Conservation (phyloP, 1,140 invertebrate species). For the Oryctes rhinoceros region DNA sequence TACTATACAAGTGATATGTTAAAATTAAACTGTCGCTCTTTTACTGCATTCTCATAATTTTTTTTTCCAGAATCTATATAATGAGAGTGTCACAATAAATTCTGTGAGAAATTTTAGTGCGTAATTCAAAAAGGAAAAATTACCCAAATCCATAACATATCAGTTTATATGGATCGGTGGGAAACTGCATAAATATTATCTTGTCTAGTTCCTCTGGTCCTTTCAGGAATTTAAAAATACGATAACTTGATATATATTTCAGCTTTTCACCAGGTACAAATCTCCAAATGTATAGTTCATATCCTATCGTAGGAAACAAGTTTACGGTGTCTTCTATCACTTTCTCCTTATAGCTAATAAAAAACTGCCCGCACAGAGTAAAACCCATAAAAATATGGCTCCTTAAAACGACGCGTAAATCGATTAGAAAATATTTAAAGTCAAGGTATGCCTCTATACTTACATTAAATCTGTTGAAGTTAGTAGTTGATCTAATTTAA, state of each 20-base stretch:
- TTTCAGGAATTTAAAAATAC: constrained; percentile 58
- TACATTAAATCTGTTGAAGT: constrained; percentile 61
- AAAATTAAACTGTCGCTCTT: too few relatives aligned
- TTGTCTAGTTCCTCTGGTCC: constrained; percentile 53
- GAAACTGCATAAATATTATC: constrained; percentile 59
- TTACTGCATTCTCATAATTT: too few relatives aligned
- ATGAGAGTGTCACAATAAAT: too few relatives aligned
- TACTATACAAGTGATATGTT: too few relatives aligned
- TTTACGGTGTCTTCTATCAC: constrained; percentile 48
- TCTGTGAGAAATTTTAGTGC: too few relatives aligned
- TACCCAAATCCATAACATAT: constrained; percentile 59
- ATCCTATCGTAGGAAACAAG: constrained; percentile 52
- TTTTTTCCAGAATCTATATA: too few relatives aligned
- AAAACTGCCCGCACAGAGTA: constrained; percentile 90
- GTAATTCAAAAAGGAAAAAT: neutral
- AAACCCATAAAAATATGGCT: constrained; percentile 91
- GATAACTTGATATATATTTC: constrained; percentile 55
- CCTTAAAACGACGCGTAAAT: constrained; percentile 60
- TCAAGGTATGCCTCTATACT: constrained; percentile 40
- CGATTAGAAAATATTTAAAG: constrained; percentile 38
- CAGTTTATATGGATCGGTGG: constrained; percentile 58
- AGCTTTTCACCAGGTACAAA: constrained; percentile 57
- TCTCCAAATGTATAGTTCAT: constrained; percentile 58
- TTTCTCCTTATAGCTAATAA: constrained; percentile 79
- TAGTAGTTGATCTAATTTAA: constrained; percentile 69